Conservation (phyloP, 2,888 invertebrate genomes). For the Eristalinus sepulchralis region DNA sequence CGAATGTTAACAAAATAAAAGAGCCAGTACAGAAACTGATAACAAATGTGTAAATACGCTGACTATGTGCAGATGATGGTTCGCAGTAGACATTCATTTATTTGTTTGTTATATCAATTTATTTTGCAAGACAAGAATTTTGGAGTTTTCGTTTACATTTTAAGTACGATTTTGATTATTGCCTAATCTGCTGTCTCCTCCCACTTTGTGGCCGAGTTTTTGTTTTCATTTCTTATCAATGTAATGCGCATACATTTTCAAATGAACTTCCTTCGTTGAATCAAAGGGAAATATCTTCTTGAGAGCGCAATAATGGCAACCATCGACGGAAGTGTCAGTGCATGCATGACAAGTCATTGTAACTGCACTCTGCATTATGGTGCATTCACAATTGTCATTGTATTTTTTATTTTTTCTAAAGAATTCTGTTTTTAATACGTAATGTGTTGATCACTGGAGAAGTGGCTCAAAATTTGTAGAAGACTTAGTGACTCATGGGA, state of each 20-base stretch:
- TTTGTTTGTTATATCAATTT: constrained; percentile 1
- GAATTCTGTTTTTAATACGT: background rate
- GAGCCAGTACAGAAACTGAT: background rate
- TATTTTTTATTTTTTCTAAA: background rate
- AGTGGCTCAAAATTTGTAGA: too few species aligned
- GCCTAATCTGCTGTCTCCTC: background rate
- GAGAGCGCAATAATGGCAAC: constrained; percentile 2
- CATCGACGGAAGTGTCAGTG: background rate
- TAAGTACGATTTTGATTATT: background rate
- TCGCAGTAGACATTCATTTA: background rate
- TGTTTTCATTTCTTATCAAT: constrained; percentile 8
- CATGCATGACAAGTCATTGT: background rate
- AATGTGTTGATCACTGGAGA: too few species aligned
- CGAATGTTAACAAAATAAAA: background rate
- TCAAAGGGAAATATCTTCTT: background rate
- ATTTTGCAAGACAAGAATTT: background rate
- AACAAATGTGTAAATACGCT: constrained; percentile 10
- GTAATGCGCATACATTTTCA: background rate
- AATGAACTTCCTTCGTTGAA: background rate
- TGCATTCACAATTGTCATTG: background rate
- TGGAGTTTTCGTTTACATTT: background rate
- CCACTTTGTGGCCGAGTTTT: background rate
- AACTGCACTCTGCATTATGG: background rate
- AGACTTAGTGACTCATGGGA: too few species aligned
- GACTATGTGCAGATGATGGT: constrained; percentile 1